phyloP scores from a whole-genome alignment of 2,113 vertebrate species.

The Tetrao urogallus region DNA sequence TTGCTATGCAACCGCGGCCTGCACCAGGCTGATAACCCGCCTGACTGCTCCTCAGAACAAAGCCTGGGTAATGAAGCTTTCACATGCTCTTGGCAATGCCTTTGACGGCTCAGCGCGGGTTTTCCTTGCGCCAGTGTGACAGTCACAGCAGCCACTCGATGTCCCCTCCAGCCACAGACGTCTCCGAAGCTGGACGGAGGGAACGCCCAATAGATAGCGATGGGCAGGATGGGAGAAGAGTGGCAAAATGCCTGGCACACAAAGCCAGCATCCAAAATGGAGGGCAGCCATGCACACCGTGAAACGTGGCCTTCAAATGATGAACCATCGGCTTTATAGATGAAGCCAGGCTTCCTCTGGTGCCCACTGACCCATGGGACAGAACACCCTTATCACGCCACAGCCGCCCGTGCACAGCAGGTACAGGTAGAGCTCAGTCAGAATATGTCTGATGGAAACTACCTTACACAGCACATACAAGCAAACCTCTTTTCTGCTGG shows the following conservation, averaged over 20 bases:
- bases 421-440: neutral
- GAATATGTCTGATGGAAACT: neutral
- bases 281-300: rapidly evolving
- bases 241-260: neutral
- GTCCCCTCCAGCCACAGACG: conserved; percentile 22
- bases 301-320: neutral
- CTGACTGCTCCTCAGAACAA: conserved; percentile 78
- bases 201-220: neutral
- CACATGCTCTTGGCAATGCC: conserved; percentile 47
- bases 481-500: neutral
- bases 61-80: conserved; percentile 73
- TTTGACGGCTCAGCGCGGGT: conserved; percentile 9
- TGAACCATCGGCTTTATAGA: neutral
- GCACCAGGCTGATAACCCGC: conserved; percentile 84
- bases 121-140: conserved; percentile 28
- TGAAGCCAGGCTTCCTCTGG: rapidly evolving
- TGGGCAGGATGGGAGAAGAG: neutral
- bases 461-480: rapidly evolving
- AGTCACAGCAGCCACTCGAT: neutral
- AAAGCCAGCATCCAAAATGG: neutral
- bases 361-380: neutral
- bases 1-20: conserved; percentile 85
- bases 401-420: neutral
- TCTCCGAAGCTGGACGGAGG: neutral
- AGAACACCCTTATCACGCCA: rapidly evolving